Conservation (phyloP, 2,113 vertebrate species). For the Columba livia region DNA sequence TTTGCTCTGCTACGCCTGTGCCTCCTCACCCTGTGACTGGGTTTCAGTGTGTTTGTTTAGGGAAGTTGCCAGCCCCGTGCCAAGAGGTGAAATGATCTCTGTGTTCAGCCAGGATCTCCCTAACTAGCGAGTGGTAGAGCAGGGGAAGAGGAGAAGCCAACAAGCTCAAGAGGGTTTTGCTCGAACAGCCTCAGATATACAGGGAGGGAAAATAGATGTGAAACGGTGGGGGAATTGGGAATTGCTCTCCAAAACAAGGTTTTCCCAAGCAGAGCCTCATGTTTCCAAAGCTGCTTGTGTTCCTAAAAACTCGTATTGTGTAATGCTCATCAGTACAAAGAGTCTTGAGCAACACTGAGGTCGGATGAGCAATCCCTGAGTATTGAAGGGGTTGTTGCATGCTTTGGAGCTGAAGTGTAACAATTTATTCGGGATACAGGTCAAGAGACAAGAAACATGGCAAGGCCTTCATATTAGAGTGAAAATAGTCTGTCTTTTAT, state of each 20-base stretch:
- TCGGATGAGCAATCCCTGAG: neutral
- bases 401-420: neutral
- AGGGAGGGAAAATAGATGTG: neutral
- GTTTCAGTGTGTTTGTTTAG: constrained; percentile 5
- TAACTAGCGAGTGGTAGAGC: neutral
- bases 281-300: neutral
- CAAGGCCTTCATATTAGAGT: neutral
- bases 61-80: neutral
- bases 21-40: neutral
- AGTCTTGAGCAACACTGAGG: neutral
- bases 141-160: neutral
- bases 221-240: neutral
- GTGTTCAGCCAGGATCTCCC: neutral
- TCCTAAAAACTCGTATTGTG: neutral
- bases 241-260: neutral
- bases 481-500: constrained; percentile 12
- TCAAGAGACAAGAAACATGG: neutral
- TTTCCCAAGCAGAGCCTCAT: neutral
- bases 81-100: neutral
- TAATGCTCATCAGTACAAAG: neutral
- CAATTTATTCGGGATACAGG: neutral
- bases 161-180: neutral
- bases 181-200: neutral
- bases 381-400: neutral
- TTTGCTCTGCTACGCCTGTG: neutral